phyloP scores from a whole-genome alignment of 2,888 invertebrate genomes.

The Notocelia uddmanniana region DNA sequence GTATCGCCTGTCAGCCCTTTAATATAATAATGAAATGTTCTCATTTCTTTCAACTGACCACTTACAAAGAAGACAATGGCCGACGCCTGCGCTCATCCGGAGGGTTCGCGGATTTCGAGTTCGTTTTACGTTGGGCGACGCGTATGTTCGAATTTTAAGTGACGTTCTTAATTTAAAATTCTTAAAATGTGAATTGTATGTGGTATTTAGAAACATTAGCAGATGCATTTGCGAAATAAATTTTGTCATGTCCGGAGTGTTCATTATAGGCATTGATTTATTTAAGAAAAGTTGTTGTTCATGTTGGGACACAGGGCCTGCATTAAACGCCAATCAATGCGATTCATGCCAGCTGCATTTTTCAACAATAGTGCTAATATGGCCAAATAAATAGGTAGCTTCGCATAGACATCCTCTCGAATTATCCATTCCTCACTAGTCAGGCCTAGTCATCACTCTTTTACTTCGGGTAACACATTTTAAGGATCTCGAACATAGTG shows the following conservation, averaged over 20 bases:
- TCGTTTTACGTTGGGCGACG: slow-evolving; percentile 50
- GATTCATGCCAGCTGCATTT: neutral
- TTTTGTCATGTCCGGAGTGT: neutral
- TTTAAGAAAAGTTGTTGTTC: neutral
- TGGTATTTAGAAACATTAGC: slow-evolving; percentile 2
- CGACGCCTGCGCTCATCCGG: slow-evolving; percentile 74
- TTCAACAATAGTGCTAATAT: no score
- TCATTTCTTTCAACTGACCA: slow-evolving; percentile 82
- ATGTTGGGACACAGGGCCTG: neutral
- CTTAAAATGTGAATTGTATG: neutral
- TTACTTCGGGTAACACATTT: no score
- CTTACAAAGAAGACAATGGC: slow-evolving; percentile 80
- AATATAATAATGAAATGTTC: slow-evolving; percentile 80
- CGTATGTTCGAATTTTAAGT: slow-evolving; percentile 36
- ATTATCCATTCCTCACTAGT: no score
- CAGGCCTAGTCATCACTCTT: no score
- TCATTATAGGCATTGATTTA: neutral
- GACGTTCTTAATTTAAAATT: slow-evolving; percentile 31
- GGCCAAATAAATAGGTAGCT: no score
- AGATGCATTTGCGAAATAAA: slow-evolving; percentile 7
- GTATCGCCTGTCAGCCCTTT: slow-evolving; percentile 82
- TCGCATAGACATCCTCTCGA: no score
- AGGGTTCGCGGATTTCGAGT: slow-evolving; percentile 65
- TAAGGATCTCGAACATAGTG: no score
- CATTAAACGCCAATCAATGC: neutral